phyloP scores from a whole-genome alignment of 2,888 invertebrate genomes.

The Cephus nigrinus region DNA sequence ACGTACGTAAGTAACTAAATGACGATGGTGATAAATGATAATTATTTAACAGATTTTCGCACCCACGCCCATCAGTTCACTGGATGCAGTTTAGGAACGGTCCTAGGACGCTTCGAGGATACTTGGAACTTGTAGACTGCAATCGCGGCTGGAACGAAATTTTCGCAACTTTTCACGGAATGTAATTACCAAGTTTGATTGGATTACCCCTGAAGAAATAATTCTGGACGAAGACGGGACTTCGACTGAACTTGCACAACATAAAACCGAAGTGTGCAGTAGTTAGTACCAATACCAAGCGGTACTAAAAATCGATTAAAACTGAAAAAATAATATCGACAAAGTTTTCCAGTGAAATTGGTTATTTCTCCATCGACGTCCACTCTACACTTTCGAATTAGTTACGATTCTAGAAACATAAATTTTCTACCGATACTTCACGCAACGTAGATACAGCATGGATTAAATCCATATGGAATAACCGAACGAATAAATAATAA shows the following conservation, averaged over 20 bases:
- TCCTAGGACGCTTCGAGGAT: background rate
- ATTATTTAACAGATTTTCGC: background rate
- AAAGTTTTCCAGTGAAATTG: background rate
- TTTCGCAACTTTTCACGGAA: conserved; percentile 36
- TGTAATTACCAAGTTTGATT: conserved; percentile 53
- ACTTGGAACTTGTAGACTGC: conserved; percentile 16
- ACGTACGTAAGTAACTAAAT: background rate
- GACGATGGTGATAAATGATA: background rate
- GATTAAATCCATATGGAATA: background rate
- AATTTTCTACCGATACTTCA: background rate
- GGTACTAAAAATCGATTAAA: background rate
- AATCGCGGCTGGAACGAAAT: conserved; percentile 15
- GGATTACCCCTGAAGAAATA: conserved; percentile 35
- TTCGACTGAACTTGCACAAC: background rate
- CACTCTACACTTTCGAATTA: background rate
- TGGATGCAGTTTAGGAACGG: background rate
- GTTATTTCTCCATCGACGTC: background rate
- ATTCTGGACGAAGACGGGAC: conserved; percentile 9
- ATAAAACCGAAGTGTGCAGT: background rate
- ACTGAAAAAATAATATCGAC: background rate
- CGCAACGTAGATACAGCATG: background rate
- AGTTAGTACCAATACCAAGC: background rate
- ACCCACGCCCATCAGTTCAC: background rate
- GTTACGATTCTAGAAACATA: background rate
- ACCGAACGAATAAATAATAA: background rate